Evolutionary conservation across 2,888 invertebrate genomes (phyloP).

Genomic region (Heteropelma amictum): DNA sequence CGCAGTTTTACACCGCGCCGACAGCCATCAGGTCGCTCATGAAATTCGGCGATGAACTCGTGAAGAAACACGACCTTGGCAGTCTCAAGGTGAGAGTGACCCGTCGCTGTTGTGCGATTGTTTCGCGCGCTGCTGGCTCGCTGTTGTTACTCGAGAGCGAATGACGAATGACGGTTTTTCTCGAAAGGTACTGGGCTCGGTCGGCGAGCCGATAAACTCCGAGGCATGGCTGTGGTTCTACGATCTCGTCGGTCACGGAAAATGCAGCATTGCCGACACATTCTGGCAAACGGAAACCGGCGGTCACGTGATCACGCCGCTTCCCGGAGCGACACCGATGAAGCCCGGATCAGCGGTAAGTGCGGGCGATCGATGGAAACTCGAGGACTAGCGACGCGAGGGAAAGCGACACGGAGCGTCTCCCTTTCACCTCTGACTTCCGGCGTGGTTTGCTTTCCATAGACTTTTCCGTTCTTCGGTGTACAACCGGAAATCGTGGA

Average conservation of each 20-base stretch:
- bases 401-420: too few relatives aligned
- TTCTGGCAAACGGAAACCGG: constrained; percentile 99
- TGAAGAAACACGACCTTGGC: constrained; percentile 81
- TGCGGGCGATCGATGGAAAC: neutral
- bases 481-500: constrained; percentile 93
- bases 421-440: too few relatives aligned
- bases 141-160: neutral
- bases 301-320: constrained; percentile 96
- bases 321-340: constrained; percentile 97
- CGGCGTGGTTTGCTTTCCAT: constrained; percentile 61
- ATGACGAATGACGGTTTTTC: neutral
- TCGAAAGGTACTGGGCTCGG: constrained; percentile 92
- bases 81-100: constrained; percentile 77
- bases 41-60: constrained; percentile 94
- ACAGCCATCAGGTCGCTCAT: constrained; percentile 97
- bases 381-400: neutral
- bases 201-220: constrained; percentile 99
- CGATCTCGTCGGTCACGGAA: constrained; percentile 87
- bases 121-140: neutral
- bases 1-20: constrained; percentile 98
- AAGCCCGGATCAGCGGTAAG: constrained; percentile 97
- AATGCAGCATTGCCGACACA: constrained; percentile 97
- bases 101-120: neutral
- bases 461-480: constrained; percentile 98
- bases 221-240: constrained; percentile 99